phyloP scores from a whole-genome alignment of 2,888 invertebrate genomes.

The Melinaea marsaeus region DNA sequence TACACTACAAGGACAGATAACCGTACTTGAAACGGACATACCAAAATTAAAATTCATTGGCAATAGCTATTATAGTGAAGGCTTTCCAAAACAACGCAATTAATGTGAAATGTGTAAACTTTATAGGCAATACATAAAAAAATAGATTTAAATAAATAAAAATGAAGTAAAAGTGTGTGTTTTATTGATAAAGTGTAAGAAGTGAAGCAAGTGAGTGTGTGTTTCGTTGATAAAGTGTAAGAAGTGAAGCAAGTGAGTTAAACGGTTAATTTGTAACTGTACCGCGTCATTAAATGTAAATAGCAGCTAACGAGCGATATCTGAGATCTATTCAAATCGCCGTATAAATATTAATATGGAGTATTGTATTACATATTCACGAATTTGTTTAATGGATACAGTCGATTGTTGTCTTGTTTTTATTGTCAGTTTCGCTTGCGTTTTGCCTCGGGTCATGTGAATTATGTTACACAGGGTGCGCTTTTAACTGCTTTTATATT shows the following conservation, averaged over 20 bases:
- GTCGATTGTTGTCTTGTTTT: slow-evolving; percentile 63
- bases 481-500: slow-evolving; percentile 14
- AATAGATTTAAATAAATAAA: too few relatives aligned
- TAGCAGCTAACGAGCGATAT: slow-evolving; percentile 46
- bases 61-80: too few relatives aligned
- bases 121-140: too few relatives aligned
- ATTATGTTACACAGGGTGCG: slow-evolving; percentile 53
- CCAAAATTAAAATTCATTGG: too few relatives aligned
- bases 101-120: too few relatives aligned
- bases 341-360: slow-evolving; percentile 71
- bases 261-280: slow-evolving; percentile 8
- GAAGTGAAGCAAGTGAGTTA: background rate
- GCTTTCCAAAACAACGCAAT: too few relatives aligned
- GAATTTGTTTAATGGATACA: slow-evolving; percentile 69
- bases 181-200: too few relatives aligned
- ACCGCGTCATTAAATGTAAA: slow-evolving; percentile 27
- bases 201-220: too few relatives aligned
- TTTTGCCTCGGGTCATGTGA: slow-evolving; percentile 61
- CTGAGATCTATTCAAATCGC: slow-evolving; percentile 70
- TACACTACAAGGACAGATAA: too few relatives aligned
- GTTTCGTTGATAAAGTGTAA: background rate
- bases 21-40: too few relatives aligned
- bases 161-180: too few relatives aligned
- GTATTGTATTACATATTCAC: slow-evolving; percentile 66
- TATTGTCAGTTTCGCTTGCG: slow-evolving; percentile 51